Base-by-base conservation (phyloP, 2,113 vertebrate genomes). In the Scomber scombrus region DNA sequence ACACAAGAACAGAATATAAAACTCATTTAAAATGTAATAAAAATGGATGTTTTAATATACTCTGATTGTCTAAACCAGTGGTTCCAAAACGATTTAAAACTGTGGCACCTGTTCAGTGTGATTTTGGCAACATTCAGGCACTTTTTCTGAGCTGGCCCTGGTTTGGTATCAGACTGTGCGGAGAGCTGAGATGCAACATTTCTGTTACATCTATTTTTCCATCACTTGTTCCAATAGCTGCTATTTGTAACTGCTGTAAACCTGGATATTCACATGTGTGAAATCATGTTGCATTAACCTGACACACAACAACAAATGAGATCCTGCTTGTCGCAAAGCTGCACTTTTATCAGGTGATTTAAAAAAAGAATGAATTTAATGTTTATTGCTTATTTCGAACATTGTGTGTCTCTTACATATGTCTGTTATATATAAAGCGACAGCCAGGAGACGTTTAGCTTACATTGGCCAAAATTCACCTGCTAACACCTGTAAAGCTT, bases 111-210 rank as follows among this genome's bases (percentile, higher is more conserved):
- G 13, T 58, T 67, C 6, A 18, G 15, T 19, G 50, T 15, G 34
- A 45, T 52, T 43, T 52, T 16, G 11, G 43, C 43, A n/a, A 6
- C 29, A 61, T 19, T 47, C 18, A 71, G 2, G 15, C 4, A 65
- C 23, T 46, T 52, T 63, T 63, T 21, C 34, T 47, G 12, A 31
- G 21, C 10, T 40, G 49, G n/a, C 9, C 63, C n/a, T 62, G 19
- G 14, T 19, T 40, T 40, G 34, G 34, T 54, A 45, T 77, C 56
- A 54, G 18, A 70, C 9, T 57, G 51, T 76, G 74, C n/a, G 23
- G 26, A 63, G 31, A 40, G 15, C 16, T 45, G 29, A 16, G 52
- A 57, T 51, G 12, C 10, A 45, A 15, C n/a, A 31, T 9, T 26
- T 47, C 9, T 78, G 51, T 70, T 34, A 56, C 45, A 3, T 49